phyloP scores from a whole-genome alignment of 2,888 invertebrate genomes.

The Melanostoma mellinum region DNA sequence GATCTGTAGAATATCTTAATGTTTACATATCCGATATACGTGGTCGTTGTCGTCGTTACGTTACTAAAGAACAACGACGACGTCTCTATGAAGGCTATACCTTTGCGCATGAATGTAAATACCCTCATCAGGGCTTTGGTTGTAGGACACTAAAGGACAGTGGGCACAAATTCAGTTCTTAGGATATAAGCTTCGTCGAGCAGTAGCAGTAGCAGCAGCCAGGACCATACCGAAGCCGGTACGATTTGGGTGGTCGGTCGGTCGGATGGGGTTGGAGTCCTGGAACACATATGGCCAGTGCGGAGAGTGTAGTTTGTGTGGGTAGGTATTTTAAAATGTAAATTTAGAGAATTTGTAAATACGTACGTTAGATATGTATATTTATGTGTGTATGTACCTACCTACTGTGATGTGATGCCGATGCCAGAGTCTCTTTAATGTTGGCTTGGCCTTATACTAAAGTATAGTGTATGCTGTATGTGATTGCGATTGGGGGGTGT shows the following conservation, averaged over 20 bases:
- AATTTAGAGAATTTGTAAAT: slow-evolving; percentile 73
- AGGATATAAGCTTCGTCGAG: slow-evolving; percentile 55
- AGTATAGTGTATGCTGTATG: slow-evolving; percentile 43
- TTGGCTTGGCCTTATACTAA: slow-evolving; percentile 2
- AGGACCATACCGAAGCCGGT: slow-evolving; percentile 13
- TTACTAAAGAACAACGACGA: slow-evolving; percentile 44
- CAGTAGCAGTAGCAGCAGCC: neutral
- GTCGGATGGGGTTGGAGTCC: neutral
- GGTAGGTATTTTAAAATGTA: slow-evolving; percentile 73
- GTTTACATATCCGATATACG: slow-evolving; percentile 72
- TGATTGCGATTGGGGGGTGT: slow-evolving; percentile 38
- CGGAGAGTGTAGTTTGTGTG: slow-evolving; percentile 71
- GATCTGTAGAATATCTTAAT: slow-evolving; percentile 69
- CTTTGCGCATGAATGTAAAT: slow-evolving; percentile 73
- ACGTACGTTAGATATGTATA: slow-evolving; percentile 27
- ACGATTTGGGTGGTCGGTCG: slow-evolving; percentile 4
- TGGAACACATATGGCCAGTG: slow-evolving; percentile 72
- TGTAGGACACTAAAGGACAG: slow-evolving; percentile 73
- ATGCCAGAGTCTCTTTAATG: slow-evolving; percentile 38
- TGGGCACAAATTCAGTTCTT: slow-evolving; percentile 60
- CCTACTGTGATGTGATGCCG: slow-evolving; percentile 22
- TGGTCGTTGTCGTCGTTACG: slow-evolving; percentile 21
- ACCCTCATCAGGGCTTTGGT: slow-evolving; percentile 66
- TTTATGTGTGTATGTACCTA: slow-evolving; percentile 27
- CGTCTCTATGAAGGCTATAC: slow-evolving; percentile 66